Evolutionary conservation across 1,140 invertebrate species (phyloP).

Genomic region (Penaeus chinensis): DNA sequence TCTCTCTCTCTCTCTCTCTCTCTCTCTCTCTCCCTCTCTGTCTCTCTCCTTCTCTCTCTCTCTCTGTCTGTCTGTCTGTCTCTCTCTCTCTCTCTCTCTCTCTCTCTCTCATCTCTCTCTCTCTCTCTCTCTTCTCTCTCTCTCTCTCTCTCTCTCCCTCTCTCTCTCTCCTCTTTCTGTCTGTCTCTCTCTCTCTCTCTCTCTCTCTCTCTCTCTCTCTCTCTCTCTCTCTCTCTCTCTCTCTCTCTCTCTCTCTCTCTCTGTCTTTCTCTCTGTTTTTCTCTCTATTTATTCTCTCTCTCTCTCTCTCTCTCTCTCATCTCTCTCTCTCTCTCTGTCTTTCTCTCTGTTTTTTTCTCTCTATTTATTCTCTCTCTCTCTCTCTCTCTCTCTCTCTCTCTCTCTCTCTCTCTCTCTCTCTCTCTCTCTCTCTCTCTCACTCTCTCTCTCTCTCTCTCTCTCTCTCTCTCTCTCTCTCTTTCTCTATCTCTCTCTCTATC

Average conservation of each 20-base stretch:
- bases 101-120: too few relatives aligned
- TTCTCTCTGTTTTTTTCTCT: neutral
- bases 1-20: too few relatives aligned
- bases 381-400: conserved; percentile 4
- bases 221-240: neutral
- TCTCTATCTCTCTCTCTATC: neutral
- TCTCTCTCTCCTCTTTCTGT: too few relatives aligned
- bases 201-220: neutral
- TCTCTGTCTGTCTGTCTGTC: too few relatives aligned
- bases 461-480: neutral
- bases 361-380: neutral
- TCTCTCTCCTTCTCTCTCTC: too few relatives aligned
- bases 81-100: too few relatives aligned
- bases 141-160: too few relatives aligned
- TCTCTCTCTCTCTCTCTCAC: neutral
- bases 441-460: neutral
- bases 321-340: neutral
- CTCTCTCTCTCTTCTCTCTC: conserved; percentile 20
- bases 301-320: neutral
- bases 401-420: conserved; percentile 3
- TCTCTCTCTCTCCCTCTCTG: too few relatives aligned
- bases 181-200: too few relatives aligned
- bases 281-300: neutral
- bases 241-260: neutral
- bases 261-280: neutral